Percentiles rank a stretch among this genome's conserved stretches.
phyloP scores from a whole-genome alignment of 2,797 vertebrate genomes.

The Meriones psammophilus region DNA sequence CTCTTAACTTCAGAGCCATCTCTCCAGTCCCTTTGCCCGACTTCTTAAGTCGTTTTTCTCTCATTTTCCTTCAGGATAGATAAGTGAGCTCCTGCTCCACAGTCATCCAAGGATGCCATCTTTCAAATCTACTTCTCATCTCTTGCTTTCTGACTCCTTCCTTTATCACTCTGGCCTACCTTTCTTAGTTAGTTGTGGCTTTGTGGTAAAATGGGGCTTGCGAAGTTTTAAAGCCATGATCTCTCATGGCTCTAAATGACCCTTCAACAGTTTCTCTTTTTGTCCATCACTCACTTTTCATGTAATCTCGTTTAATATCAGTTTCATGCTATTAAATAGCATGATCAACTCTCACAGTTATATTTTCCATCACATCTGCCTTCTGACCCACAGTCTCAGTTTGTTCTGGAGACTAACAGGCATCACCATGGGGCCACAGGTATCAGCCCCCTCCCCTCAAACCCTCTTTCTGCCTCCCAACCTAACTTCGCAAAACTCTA shows the following conservation, averaged over 20 bases:
- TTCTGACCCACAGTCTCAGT: background rate
- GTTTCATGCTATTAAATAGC: background rate
- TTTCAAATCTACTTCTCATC: background rate
- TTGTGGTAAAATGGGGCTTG: background rate
- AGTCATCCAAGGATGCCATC: background rate
- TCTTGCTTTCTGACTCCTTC: background rate
- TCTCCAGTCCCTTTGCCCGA: too few species aligned
- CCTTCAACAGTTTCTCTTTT: background rate
- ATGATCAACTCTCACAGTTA: background rate
- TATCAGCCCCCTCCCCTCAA: background rate
- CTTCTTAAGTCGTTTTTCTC: constrained; percentile 13
- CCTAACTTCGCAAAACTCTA: background rate
- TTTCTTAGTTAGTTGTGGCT: background rate
- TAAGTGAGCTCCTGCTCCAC: background rate
- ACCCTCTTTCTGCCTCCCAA: background rate
- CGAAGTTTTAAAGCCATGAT: background rate
- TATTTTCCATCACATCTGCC: background rate
- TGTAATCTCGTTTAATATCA: background rate
- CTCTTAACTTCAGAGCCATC: too few species aligned
- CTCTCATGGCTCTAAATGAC: background rate
- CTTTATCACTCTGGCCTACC: background rate
- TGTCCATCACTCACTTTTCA: background rate
- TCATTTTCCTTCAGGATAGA: background rate
- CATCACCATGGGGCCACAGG: background rate
- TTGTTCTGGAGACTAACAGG: background rate